A percentile compares a stretch with the other conserved stretches of the same genome.
Conservation (phyloP, 2,113 vertebrate species). For the Megaleporinus macrocephalus region DNA sequence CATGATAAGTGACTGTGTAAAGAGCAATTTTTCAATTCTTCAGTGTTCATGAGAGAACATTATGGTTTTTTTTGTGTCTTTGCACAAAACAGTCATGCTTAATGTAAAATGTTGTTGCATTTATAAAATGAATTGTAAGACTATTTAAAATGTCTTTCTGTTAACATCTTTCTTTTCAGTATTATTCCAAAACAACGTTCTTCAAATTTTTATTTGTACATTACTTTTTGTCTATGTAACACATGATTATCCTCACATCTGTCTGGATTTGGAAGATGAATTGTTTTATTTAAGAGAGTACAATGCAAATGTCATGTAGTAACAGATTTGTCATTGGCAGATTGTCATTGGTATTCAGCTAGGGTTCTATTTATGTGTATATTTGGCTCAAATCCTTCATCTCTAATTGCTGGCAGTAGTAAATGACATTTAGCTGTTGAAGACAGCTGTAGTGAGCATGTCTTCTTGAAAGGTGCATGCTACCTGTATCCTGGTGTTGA, state of each 20-base stretch:
- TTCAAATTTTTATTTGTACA: not conserved
- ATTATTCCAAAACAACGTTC: slow-evolving; percentile 27
- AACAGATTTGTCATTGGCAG: too few species aligned
- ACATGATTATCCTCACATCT: too few species aligned
- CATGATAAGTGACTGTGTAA: too few species aligned
- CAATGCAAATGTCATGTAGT: too few species aligned
- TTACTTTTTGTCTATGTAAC: too few species aligned
- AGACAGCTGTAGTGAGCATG: not conserved
- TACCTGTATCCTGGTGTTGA: not conserved
- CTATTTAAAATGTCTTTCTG: too few species aligned
- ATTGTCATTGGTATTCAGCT: too few species aligned
- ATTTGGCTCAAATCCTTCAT: not conserved
- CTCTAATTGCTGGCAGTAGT: not conserved
- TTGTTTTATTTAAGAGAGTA: too few species aligned
- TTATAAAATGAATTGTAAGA: not conserved
- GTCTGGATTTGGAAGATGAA: too few species aligned
- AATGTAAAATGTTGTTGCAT: not conserved
- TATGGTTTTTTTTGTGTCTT: too few species aligned
- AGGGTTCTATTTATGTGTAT: too few species aligned
- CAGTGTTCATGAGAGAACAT: too few species aligned
- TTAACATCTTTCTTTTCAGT: not conserved
- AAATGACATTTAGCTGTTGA: not conserved
- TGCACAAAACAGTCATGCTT: not conserved
- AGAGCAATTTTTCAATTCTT: not conserved
- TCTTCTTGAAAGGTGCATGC: not conserved